phyloP scores from a whole-genome alignment of 2,113 vertebrate species.

The Falcunculus frontatus region DNA sequence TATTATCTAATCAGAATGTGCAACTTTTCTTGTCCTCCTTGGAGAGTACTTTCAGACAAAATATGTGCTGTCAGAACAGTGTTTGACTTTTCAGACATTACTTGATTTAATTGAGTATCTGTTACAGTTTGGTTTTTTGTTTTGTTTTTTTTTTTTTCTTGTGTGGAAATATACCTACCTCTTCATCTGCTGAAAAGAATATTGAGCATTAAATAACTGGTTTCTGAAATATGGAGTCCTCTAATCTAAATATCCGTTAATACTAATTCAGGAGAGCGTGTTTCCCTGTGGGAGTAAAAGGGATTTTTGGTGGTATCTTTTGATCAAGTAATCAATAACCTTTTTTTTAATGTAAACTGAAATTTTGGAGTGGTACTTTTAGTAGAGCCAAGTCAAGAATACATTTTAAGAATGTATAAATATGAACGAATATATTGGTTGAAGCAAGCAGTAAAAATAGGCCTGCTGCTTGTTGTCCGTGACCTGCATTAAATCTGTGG shows the following conservation, averaged over 20 bases:
- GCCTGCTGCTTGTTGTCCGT: slow-evolving; percentile 43
- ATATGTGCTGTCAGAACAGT: slow-evolving; percentile 57
- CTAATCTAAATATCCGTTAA: slow-evolving; percentile 52
- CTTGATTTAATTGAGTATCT: slow-evolving; percentile 69
- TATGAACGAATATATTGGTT: neutral
- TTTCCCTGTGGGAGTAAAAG: neutral
- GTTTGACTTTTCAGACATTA: slow-evolving; percentile 67
- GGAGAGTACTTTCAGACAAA: slow-evolving; percentile 34
- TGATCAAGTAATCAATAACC: neutral
- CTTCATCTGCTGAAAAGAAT: slow-evolving; percentile 75
- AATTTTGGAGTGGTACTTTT: slow-evolving; percentile 25
- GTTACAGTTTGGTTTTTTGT: slow-evolving; percentile 30
- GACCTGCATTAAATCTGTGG: slow-evolving; percentile 32
- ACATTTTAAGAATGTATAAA: slow-evolving; percentile 42
- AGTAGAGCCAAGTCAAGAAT: slow-evolving; percentile 21
- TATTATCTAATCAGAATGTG: slow-evolving; percentile 59
- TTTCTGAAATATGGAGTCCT: slow-evolving; percentile 69
- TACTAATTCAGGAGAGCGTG: slow-evolving; percentile 2
- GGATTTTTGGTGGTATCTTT: neutral
- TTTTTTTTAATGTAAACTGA: slow-evolving; percentile 25
- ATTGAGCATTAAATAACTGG: slow-evolving; percentile 74
- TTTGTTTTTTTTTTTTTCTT: slow-evolving; percentile 31
- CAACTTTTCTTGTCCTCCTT: slow-evolving; percentile 58
- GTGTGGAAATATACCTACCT: slow-evolving; percentile 78
- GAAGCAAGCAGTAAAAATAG: slow-evolving; percentile 15